Percentiles rank a stretch among this genome's conserved stretches.
Conservation (phyloP, 1,140 invertebrate species). For the Panulirus ornatus region DNA sequence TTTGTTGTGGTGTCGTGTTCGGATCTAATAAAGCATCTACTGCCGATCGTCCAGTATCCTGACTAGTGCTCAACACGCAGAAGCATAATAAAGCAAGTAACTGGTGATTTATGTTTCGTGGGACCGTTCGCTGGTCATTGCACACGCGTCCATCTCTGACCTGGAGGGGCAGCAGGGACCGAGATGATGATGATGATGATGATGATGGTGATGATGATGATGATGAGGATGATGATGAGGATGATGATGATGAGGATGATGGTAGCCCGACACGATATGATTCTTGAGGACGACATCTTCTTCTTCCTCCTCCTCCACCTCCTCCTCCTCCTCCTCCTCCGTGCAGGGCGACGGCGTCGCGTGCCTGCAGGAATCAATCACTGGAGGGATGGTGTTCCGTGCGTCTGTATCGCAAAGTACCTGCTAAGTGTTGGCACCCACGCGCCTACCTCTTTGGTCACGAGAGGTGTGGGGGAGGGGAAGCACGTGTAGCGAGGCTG, state of each 20-base stretch:
- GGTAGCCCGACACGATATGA: neutral
- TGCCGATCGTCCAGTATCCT: slow-evolving; percentile 46
- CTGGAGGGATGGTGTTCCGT: slow-evolving; percentile 21
- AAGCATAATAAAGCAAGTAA: slow-evolving; percentile 45
- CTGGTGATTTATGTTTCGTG: slow-evolving; percentile 27
- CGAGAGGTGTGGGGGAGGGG: neutral
- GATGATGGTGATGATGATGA: neutral
- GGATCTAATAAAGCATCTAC: slow-evolving; percentile 31
- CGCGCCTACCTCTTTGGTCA: slow-evolving; percentile 9
- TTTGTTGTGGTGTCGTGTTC: slow-evolving; percentile 44
- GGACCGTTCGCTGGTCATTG: slow-evolving; percentile 16
- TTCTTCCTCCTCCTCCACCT: no score
- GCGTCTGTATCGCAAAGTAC: slow-evolving; percentile 21
- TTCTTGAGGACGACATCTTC: no score
- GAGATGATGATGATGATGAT: no score
- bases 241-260: no score
- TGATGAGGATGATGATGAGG: no score
- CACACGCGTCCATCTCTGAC: slow-evolving; percentile 16
- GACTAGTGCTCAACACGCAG: slow-evolving; percentile 21
- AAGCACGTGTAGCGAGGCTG: slow-evolving; percentile 4
- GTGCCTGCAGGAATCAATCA: slow-evolving; percentile 57
- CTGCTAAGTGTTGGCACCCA: slow-evolving; percentile 54
- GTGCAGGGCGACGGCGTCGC: neutral
- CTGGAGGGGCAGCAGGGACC: neutral
- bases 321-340: neutral